Base-by-base conservation (phyloP, 2,113 vertebrate genomes). In the Pandion haliaetus region DNA sequence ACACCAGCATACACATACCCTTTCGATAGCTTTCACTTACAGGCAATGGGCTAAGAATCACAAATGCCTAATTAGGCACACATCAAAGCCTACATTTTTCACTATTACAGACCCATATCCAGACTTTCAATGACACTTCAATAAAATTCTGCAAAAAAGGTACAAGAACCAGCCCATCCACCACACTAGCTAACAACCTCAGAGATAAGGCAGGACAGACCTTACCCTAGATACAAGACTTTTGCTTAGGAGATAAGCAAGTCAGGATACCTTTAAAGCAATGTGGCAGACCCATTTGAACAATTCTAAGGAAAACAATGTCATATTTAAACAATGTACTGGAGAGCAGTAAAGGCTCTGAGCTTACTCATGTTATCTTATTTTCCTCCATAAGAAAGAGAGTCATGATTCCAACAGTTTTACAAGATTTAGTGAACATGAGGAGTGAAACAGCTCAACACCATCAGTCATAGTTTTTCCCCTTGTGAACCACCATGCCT, bases 1-100 rank as follows among this genome's bases (percentile, higher is more conserved):
- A 90, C 32, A 31, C 23, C 32, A 45, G 20, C 17, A 63, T 8
- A 17, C 0, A 0, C 8, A 23, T 8, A 5, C 44, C 10, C 44
- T 36, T 65, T 8, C 8, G 5, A 17, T 2, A 66, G 31, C 40
- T 62, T 29, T 47, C 40, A 18, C 9, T 61, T 15, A 26, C 21
- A 50, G 58, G 72, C 77, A 78, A 2, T 5, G 16, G 38, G 34
- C 29, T 28, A 42, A 73, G 59, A 69, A 61, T 23, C 25, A 14
- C 1, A 2, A 42, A 49, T n/a, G 54, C 57, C 80, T 42, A 54
- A 74, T 2, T 0, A 76, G 24, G 44, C 49, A 59, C n/a, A 57
- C 0, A 2, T 8, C 36, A 49, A 70, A 73, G 49, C 49, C 29
- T 55, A 11, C 24, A 9, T 63, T 24, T 52, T 45, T 61, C 73